Evolutionary conservation across 2,113 vertebrate species (phyloP), one percentile per base, ranked within the genome.

Genomic region (Anseranas semipalmata): DNA sequence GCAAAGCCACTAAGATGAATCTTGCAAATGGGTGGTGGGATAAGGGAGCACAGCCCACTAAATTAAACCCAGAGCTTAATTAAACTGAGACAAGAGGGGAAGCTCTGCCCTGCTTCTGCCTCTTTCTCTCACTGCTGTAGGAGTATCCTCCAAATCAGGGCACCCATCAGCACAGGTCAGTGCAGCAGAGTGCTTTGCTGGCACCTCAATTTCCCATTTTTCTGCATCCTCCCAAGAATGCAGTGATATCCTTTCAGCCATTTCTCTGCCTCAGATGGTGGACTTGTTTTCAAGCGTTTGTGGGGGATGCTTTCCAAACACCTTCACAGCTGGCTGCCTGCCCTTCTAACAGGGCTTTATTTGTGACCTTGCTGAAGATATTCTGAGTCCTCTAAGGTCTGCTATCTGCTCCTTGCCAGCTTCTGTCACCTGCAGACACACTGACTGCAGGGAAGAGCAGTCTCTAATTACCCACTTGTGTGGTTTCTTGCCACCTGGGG

Each of bases 361-460:
- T 32, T 60, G 43, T 33, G 10, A 75, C 30, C 18, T 59, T 74
- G 67, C 11, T 45, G 35, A 81, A 76, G 52, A n/a, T 7, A 12
- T 30, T 10, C 13, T 39, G 24, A 32, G 7, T 50, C 5, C 24
- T 71, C n/a, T 41, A 17, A 5, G 12, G 17, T 28, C 58, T 59
- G 14, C 43, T 45, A 9, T 19, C 27, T 45, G 48, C 30, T 71
- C 32, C 60, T 15, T 16, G 33, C 32, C 1, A 16, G 7, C 15
- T 62, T 43, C 4, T 13, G 3, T 53, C 30, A 11, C 43, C 73
- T n/a, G 33, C n/a, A 30, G 68, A 24, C 30, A 53, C 32, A 50
- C 21, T 2, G 35, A 19, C 8, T 1, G n/a, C 24, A 24, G 46
- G 48, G 18, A 28, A 6, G 30, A 7, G 1, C 9, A 35, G 8